A percentile compares a stretch with the other conserved stretches of the same genome.
Evolutionary conservation across 1,140 invertebrate genomes (phyloP).

Genomic region (Drosophila varians): DNA sequence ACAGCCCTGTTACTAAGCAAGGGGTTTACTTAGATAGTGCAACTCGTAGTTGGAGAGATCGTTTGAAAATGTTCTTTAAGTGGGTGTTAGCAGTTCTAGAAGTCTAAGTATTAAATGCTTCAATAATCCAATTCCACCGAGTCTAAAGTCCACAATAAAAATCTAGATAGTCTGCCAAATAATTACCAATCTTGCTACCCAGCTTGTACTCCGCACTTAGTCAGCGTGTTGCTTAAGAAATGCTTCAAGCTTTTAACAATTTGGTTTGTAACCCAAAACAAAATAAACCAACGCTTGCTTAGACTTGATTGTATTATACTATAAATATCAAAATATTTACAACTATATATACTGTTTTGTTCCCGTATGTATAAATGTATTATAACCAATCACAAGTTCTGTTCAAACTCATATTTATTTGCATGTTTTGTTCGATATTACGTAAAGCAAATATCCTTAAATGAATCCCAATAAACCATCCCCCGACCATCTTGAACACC

Average conservation of each 20-base stretch:
- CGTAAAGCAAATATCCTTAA: slow-evolving; percentile 35
- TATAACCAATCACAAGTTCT: slow-evolving; percentile 48
- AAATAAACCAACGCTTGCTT: slow-evolving; percentile 52
- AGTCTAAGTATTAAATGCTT: slow-evolving; percentile 54
- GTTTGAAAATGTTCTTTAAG: slow-evolving; percentile 28
- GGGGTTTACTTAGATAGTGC: slow-evolving; percentile 38
- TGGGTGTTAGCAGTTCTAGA: slow-evolving; percentile 52
- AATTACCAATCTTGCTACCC: slow-evolving; percentile 32
- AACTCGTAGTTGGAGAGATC: slow-evolving; percentile 37
- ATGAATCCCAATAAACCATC: slow-evolving; percentile 46
- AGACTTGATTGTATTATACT: slow-evolving; percentile 19
- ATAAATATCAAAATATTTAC: slow-evolving; percentile 11
- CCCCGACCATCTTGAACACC: slow-evolving; percentile 53
- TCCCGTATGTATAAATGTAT: slow-evolving; percentile 41
- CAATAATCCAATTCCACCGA: slow-evolving; percentile 29
- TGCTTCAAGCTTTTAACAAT: slow-evolving; percentile 52
- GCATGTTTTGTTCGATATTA: slow-evolving; percentile 50
- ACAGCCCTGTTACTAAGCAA: slow-evolving; percentile 11
- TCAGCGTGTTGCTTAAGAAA: slow-evolving; percentile 42
- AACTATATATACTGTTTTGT: slow-evolving; percentile 1
- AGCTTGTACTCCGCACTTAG: slow-evolving; percentile 50
- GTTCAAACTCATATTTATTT: slow-evolving; percentile 55
- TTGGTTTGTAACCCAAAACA: slow-evolving; percentile 37
- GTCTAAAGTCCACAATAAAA: slow-evolving; percentile 26
- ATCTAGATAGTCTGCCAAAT: slow-evolving; percentile 18